These are phyloP conservation scores for Calephelis nemesis DNA, from an alignment of 1,140 invertebrate genomes.

Conservation along the genomic window DNA sequence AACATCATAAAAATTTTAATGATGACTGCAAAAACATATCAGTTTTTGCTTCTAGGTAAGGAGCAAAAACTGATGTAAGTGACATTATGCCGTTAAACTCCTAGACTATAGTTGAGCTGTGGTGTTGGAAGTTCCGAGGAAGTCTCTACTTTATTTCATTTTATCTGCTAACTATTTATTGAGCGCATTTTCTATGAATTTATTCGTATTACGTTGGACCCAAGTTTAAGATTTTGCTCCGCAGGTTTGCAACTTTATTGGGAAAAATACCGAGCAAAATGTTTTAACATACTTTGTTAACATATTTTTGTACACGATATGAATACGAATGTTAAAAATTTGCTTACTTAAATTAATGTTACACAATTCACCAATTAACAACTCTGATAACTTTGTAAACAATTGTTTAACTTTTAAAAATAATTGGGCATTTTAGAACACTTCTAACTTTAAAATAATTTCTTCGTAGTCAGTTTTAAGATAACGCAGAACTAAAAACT, in stretches of 20 bases:
- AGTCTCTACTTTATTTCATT: constrained; percentile 14
- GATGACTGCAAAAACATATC: no score
- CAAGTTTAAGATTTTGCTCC: constrained; percentile 16
- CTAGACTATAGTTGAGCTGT: constrained; percentile 7
- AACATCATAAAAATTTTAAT: no score
- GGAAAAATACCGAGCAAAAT: constrained; percentile 10
- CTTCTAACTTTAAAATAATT: no score
- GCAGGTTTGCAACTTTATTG: constrained; percentile 7
- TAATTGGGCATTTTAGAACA: no score
- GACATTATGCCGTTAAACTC: background rate
- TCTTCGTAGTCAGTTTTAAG: no score
- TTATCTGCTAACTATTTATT: constrained; percentile 17
- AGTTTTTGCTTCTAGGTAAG: no score
- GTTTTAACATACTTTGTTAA: background rate
- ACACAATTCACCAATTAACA: background rate
- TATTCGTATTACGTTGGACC: constrained; percentile 12
- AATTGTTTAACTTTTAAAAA: no score
- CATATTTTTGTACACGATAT: background rate
- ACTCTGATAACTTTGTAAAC: no score
- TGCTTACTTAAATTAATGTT: background rate
- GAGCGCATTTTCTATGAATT: constrained; percentile 17
- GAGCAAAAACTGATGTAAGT: no score
- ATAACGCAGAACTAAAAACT: no score
- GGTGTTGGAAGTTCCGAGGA: constrained; percentile 14
- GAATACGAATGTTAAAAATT: background rate